These are phyloP conservation scores for Phytoseiulus persimilis DNA, from an alignment of 2,888 invertebrate species.

Conservation along the genomic window DNA sequence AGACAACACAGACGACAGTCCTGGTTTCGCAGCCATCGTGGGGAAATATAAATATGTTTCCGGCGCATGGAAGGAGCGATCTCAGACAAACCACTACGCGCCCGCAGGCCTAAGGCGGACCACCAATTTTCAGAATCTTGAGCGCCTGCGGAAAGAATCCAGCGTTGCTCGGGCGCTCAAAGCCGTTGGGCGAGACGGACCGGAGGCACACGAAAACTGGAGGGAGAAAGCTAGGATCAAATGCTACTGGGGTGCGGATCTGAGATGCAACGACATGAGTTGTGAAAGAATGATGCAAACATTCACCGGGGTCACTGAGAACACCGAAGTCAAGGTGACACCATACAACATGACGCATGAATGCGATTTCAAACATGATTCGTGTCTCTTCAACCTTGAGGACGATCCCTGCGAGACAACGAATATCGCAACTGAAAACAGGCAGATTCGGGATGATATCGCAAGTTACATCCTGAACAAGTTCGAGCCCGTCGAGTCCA, in stretches of 20 bases:
- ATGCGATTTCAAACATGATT: conserved; percentile 5
- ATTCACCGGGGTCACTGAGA: not conserved
- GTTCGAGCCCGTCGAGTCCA: not conserved
- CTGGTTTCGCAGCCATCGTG: not conserved
- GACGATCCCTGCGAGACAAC: conserved; percentile 11
- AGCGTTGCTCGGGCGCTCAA: not conserved
- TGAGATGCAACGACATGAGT: not conserved
- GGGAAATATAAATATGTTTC: not conserved
- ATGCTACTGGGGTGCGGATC: conserved; percentile 13
- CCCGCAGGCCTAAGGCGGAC: not conserved
- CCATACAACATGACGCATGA: conserved; percentile 41
- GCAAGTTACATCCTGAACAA: not conserved
- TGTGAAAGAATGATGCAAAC: not conserved
- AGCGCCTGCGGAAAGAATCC: not conserved
- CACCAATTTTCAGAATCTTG: not conserved
- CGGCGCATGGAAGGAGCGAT: not conserved
- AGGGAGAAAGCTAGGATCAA: conserved; percentile 7
- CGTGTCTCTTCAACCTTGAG: conserved; percentile 14
- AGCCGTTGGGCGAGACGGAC: not conserved
- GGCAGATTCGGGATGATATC: not conserved
- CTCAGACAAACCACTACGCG: not conserved
- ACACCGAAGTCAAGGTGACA: conserved; percentile 29
- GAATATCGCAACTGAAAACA: not conserved
- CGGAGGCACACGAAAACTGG: not conserved
- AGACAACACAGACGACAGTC: not conserved